Evolutionary conservation across 1,140 invertebrate species (phyloP).

Genomic region (Archivesica marissinica): DNA sequence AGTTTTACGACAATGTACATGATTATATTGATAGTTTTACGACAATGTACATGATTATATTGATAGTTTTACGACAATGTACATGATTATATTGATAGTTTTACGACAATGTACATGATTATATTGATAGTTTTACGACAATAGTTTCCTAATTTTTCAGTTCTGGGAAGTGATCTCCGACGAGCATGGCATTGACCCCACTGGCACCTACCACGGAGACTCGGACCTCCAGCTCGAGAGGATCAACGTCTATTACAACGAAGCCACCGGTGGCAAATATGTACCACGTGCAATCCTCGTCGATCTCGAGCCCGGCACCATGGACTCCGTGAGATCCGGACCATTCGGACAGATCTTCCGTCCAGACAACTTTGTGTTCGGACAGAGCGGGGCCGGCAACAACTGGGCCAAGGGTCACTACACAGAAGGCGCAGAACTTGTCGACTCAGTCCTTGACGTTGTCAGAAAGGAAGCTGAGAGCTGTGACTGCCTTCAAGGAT

Average conservation of each 20-base stretch:
- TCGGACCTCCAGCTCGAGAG: conserved; percentile 85
- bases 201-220: conserved; percentile 85
- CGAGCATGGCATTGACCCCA: conserved; percentile 85
- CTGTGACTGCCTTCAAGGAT: conserved; percentile 92
- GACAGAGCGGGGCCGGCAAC: conserved; percentile 89
- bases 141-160: too few species aligned
- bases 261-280: conserved; percentile 74
- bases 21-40: too few species aligned
- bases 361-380: conserved; percentile 82
- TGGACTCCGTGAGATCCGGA: conserved; percentile 88
- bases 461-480: conserved; percentile 92
- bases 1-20: too few species aligned
- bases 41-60: too few species aligned
- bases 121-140: too few species aligned
- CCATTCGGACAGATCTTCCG: conserved; percentile 82
- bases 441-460: conserved; percentile 91
- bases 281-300: conserved; percentile 90
- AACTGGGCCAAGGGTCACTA: conserved; percentile 97
- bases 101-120: too few species aligned
- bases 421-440: conserved; percentile 95
- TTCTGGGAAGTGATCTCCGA: conserved; percentile 97
- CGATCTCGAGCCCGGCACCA: conserved; percentile 97
- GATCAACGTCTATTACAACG: conserved; percentile 85
- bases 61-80: too few species aligned
- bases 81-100: too few species aligned